Evolutionary conservation across 2,797 vertebrate species (phyloP).

Genomic region (Sebastes minor): DNA sequence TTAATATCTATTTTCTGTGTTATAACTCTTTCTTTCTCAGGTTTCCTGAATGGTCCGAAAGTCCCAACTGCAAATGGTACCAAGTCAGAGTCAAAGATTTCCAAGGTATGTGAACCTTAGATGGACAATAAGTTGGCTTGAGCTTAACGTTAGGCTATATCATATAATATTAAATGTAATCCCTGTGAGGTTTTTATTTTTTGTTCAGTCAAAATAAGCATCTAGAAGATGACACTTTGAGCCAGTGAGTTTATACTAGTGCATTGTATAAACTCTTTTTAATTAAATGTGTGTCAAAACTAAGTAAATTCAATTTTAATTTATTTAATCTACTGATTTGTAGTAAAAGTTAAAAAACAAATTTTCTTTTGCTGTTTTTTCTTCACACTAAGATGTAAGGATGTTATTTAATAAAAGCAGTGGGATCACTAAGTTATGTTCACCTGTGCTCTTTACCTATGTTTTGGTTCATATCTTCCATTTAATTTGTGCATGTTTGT

Average conservation of each 20-base stretch:
- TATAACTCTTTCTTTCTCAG: constrained; percentile 49
- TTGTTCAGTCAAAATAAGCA: background rate
- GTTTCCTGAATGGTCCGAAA: constrained; percentile 37
- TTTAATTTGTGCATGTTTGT: background rate
- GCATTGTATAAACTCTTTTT: background rate
- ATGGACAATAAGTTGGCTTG: background rate
- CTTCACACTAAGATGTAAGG: background rate
- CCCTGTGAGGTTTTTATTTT: background rate
- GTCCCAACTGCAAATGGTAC: constrained; percentile 27
- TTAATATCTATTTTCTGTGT: background rate
- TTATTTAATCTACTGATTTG: background rate
- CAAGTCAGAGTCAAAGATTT: constrained; percentile 39
- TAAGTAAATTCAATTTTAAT: background rate
- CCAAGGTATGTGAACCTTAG: constrained; percentile 67
- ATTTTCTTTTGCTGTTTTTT: background rate
- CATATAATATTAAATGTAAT: background rate
- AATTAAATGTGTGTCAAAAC: background rate
- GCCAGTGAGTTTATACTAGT: background rate
- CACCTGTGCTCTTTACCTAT: background rate
- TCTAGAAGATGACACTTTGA: background rate
- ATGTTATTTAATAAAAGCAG: background rate
- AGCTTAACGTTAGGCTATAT: background rate
- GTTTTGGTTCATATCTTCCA: background rate
- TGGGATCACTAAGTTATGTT: background rate
- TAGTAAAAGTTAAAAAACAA: background rate